Conservation (phyloP, 2,113 vertebrate species). For the Lichenostomus cassidix region DNA sequence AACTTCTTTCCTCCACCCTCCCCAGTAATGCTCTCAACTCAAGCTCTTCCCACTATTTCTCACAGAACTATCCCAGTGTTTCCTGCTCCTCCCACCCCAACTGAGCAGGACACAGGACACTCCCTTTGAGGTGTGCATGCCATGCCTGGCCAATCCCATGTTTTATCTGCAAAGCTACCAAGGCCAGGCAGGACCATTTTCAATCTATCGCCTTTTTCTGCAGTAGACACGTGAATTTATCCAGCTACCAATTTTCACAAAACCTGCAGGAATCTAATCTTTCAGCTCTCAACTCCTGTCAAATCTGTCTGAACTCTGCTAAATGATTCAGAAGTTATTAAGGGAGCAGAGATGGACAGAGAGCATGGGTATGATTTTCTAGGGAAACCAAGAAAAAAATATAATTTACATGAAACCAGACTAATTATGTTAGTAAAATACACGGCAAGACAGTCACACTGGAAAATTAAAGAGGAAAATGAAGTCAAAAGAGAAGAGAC, state of each 20-base stretch:
- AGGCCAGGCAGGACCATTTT: background rate
- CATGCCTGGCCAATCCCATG: background rate
- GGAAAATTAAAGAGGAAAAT: slow-evolving; percentile 6
- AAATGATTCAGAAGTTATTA: slow-evolving; percentile 6
- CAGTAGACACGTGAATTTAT: background rate
- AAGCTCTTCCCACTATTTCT: background rate
- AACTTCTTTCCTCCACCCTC: background rate
- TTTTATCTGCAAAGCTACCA: background rate
- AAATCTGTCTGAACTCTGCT: background rate
- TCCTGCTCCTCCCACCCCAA: background rate
- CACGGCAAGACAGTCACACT: background rate
- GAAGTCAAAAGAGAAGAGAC: background rate
- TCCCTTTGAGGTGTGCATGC: background rate
- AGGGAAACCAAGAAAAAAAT: slow-evolving; percentile 13
- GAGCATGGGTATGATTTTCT: background rate
- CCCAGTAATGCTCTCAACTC: background rate
- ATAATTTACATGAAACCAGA: background rate
- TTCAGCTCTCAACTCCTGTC: background rate
- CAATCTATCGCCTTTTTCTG: background rate
- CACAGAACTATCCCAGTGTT: background rate
- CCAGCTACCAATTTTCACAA: slow-evolving; percentile 2
- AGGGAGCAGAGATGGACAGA: background rate
- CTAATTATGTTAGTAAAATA: slow-evolving; percentile 13
- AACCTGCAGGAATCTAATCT: slow-evolving; percentile 1
- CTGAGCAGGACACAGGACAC: background rate